Percentiles rank a stretch among this genome's conserved stretches.
Conservation (phyloP, 2,888 invertebrate species). For the Pyrgus malvae region DNA sequence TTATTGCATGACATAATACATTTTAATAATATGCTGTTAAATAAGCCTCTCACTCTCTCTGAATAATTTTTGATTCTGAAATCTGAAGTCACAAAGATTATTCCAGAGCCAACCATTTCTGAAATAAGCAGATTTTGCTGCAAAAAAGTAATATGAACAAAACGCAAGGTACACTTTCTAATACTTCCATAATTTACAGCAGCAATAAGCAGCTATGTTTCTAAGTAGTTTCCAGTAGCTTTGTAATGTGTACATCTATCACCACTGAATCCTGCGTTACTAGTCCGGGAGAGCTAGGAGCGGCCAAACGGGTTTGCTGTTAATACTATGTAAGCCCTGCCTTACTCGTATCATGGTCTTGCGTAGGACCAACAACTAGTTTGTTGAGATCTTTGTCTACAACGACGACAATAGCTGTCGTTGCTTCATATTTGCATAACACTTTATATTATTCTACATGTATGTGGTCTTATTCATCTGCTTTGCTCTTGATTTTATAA, state of each 20-base stretch:
- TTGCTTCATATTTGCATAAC: not conserved
- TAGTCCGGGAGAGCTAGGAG: constrained; percentile 20
- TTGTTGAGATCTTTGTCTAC: not conserved
- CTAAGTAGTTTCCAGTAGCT: not conserved
- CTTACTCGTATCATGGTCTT: constrained; percentile 15
- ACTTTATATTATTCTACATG: not conserved
- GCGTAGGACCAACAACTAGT: constrained; percentile 32
- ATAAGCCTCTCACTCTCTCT: no score
- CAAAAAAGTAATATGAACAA: no score
- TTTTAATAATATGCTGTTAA: no score
- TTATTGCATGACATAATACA: no score
- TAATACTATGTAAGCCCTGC: no score
- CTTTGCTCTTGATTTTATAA: no score
- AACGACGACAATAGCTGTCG: no score
- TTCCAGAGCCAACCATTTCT: no score
- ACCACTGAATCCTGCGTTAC: constrained; percentile 26
- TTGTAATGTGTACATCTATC: not conserved
- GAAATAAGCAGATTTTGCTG: no score
- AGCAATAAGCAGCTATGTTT: no score
- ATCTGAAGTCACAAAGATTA: no score
- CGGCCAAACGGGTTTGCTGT: constrained; percentile 22
- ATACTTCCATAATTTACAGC: not conserved
- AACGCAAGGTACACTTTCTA: not conserved
- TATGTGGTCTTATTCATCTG: not conserved
- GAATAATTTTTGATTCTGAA: no score